A percentile compares a stretch with the other conserved stretches of the same genome.
These are phyloP conservation scores for Cyprinella venusta DNA, from an alignment of 2,797 vertebrate species.

Conservation along the genomic window DNA sequence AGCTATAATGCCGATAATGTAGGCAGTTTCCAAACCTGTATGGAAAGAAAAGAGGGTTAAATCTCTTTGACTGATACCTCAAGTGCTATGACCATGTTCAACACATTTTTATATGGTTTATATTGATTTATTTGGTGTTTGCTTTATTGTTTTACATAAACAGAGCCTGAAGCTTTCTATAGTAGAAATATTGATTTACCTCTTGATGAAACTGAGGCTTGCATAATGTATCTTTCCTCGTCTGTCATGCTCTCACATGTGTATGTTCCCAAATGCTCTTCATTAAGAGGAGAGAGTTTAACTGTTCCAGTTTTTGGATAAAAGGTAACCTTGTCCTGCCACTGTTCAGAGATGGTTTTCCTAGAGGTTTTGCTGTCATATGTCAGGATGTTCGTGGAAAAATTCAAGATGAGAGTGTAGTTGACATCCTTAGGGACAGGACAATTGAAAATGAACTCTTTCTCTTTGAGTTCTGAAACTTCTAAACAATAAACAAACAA, in stretches of 20 bases:
- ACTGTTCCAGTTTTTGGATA: background rate
- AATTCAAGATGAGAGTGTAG: conserved; percentile 31
- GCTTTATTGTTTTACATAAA: background rate
- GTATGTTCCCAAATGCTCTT: conserved; percentile 27
- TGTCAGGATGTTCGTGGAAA: background rate
- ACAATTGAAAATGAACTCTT: conserved; percentile 40
- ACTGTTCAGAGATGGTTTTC: background rate
- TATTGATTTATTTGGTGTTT: background rate
- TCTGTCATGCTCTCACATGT: background rate
- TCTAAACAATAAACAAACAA: background rate
- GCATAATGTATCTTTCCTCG: background rate
- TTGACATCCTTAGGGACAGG: background rate
- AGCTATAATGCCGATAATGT: too few species aligned
- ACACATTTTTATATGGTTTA: background rate
- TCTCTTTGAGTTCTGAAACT: background rate
- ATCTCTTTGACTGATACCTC: background rate
- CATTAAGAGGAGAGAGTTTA: conserved; percentile 11
- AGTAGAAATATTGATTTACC: background rate
- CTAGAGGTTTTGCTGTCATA: background rate
- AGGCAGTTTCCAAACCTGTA: background rate
- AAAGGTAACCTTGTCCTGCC: background rate
- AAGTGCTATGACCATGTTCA: background rate
- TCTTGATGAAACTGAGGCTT: conserved; percentile 2
- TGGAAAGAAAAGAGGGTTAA: background rate
- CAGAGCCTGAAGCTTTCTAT: background rate